Evolutionary conservation across 1,140 invertebrate species (phyloP), one percentile per base, ranked within the genome.

Genomic region (Cylas formicarius): DNA sequence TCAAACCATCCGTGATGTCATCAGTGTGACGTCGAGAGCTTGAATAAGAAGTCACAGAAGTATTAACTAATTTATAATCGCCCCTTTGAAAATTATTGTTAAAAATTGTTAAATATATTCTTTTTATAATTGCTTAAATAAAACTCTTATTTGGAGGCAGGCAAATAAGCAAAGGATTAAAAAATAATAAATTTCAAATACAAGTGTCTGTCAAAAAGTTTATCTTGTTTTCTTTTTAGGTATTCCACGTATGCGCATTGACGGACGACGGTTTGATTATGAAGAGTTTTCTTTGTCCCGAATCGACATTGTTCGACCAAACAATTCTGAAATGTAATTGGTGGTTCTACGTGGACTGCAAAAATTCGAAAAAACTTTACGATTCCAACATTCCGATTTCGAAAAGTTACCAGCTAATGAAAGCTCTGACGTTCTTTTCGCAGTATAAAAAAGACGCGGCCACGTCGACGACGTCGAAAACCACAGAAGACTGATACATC

Each of bases 281-380:
- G 76, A 90, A 90, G 56, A 89, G 86, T 23, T 91, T 90, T 64
- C 68, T 90, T 9, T 91, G 87, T 60, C 88, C 88, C 0, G 86
- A 90, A 64, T 88, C 83, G 11, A 91, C 88, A 0, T 72, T 90
- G 10, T 91, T 90, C 62, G 88, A 91, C 61, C 84, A 89, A 62
- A 85, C 86, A 3, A 87, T 91, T 36, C 70, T 91, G 0, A 88
- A 89, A 60, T 91, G 88, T 66, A 90, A 91, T 61, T 90, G 86
- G 86, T 90, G 85, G 84, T 88, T 90, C 67, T 90, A 88, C 66
- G 86, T 90, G 0, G 86, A 90, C 57, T 91, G 88, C 63, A 84
- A 85, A 66, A 74, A 76, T 21, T 86, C 85, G 1, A 78, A 75
- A 50, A 76, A 73, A 35, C 68, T 89, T 22, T 90, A 90, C 63